A percentile compares a stretch with the other conserved stretches of the same genome.
Evolutionary conservation across 2,797 vertebrate genomes (phyloP).

Genomic region (Coendou prehensilis): DNA sequence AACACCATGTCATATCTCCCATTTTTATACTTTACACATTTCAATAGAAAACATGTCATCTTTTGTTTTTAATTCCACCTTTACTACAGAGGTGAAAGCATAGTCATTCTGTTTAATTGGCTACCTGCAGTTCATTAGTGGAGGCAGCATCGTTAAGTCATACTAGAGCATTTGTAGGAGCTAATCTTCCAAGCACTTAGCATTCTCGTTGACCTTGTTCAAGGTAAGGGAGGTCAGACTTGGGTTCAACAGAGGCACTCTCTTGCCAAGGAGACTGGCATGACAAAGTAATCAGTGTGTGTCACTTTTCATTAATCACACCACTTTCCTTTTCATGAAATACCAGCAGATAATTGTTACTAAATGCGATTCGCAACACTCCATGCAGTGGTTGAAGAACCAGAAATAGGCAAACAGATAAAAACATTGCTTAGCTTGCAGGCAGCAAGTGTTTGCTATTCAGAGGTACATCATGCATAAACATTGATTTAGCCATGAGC

Average conservation of each 20-base stretch:
- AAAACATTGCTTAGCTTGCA: conserved; percentile 91
- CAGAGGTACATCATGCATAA: conserved; percentile 92
- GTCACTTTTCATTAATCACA: conserved; percentile 94
- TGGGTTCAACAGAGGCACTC: conserved; percentile 86
- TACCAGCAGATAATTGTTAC: conserved; percentile 91
- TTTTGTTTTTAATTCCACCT: conserved; percentile 87
- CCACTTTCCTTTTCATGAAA: conserved; percentile 91
- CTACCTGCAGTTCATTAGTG: conserved; percentile 86
- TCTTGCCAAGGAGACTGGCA: conserved; percentile 87
- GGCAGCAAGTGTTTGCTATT: conserved; percentile 92
- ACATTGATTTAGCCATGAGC: conserved; percentile 92
- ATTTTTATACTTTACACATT: conserved; percentile 58
- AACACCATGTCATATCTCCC: neutral
- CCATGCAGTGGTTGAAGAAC: conserved; percentile 88
- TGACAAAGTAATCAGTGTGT: conserved; percentile 89
- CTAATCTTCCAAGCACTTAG: conserved; percentile 87
- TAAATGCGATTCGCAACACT: conserved; percentile 91
- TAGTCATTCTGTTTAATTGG: conserved; percentile 86
- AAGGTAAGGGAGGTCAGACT: conserved; percentile 90
- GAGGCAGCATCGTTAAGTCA: conserved; percentile 80
- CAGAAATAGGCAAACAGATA: conserved; percentile 90
- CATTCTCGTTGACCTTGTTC: conserved; percentile 89
- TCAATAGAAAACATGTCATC: conserved; percentile 71
- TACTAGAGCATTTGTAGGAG: conserved; percentile 80
- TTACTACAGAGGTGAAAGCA: conserved; percentile 89